Evolutionary conservation across 2,797 vertebrate genomes (phyloP).

Genomic region (Myripristis jacobus): DNA sequence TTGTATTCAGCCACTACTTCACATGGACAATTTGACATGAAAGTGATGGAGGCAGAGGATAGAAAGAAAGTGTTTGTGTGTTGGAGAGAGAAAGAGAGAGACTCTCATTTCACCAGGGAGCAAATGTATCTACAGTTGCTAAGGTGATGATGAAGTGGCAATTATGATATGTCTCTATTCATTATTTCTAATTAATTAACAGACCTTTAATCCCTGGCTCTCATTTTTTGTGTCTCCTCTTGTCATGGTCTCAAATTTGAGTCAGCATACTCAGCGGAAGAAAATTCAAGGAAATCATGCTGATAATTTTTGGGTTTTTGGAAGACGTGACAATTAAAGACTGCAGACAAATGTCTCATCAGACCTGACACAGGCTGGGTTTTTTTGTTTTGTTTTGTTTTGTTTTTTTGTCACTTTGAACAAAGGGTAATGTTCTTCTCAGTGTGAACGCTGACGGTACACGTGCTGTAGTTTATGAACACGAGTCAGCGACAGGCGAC

Average conservation of each 20-base stretch:
- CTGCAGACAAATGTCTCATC: not conserved
- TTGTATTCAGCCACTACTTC: slow-evolving; percentile 45
- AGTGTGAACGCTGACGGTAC: not conserved
- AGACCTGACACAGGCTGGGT: too few species aligned
- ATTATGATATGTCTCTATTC: slow-evolving; percentile 14
- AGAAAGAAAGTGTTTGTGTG: not conserved
- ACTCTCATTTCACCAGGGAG: not conserved
- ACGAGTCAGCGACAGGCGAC: too few species aligned
- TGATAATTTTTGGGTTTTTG: not conserved
- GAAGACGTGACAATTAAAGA: not conserved
- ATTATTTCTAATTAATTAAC: slow-evolving; percentile 1
- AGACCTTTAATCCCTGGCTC: not conserved
- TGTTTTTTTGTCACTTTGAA: not conserved
- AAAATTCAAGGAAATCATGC: not conserved
- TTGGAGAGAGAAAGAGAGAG: not conserved
- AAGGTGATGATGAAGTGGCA: slow-evolving; percentile 37
- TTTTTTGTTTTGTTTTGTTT: too few species aligned
- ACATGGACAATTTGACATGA: slow-evolving; percentile 49
- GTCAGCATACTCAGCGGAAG: not conserved
- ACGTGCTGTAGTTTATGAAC: too few species aligned
- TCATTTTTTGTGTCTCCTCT: not conserved
- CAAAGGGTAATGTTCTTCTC: not conserved
- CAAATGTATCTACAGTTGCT: slow-evolving; percentile 35
- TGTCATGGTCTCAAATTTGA: not conserved
- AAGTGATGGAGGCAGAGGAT: slow-evolving; percentile 29